A percentile compares a stretch with the other conserved stretches of the same genome.
Conservation (phyloP, 1,140 invertebrate genomes). For the Aphelinus certus region DNA sequence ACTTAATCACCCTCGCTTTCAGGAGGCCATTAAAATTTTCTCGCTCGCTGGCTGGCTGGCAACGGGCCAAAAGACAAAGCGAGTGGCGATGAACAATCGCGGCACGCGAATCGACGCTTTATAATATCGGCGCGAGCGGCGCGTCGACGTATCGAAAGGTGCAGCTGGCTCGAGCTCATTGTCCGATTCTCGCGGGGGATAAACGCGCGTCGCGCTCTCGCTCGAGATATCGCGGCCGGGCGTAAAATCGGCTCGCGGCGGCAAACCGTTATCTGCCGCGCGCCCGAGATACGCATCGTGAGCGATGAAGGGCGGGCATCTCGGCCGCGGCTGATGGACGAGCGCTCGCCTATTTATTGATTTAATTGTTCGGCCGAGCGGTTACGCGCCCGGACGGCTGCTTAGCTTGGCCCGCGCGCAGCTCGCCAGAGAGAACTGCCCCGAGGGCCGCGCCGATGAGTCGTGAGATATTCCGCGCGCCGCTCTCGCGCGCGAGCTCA, state of each 20-base stretch:
- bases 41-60: not conserved
- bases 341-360: conserved; percentile 24
- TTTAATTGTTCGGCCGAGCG: conserved; percentile 14
- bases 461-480: not conserved
- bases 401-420: no score
- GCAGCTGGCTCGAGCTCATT: not conserved
- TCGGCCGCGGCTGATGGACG: conserved; percentile 1
- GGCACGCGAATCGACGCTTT: no score
- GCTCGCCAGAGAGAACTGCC: no score
- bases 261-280: not conserved
- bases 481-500: not conserved
- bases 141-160: no score
- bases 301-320: conserved; percentile 24
- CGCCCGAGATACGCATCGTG: conserved; percentile 14
- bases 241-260: no score
- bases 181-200: not conserved
- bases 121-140: no score
- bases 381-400: not conserved
- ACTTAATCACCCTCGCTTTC: conserved; percentile 1
- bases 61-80: no score
- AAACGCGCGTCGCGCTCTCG: no score
- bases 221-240: no score
- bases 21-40: not conserved
- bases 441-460: not conserved
- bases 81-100: no score